Evolutionary conservation across 2,888 invertebrate species (phyloP), one percentile per base, ranked within the genome.

Genomic region (Craniophora ligustri): DNA sequence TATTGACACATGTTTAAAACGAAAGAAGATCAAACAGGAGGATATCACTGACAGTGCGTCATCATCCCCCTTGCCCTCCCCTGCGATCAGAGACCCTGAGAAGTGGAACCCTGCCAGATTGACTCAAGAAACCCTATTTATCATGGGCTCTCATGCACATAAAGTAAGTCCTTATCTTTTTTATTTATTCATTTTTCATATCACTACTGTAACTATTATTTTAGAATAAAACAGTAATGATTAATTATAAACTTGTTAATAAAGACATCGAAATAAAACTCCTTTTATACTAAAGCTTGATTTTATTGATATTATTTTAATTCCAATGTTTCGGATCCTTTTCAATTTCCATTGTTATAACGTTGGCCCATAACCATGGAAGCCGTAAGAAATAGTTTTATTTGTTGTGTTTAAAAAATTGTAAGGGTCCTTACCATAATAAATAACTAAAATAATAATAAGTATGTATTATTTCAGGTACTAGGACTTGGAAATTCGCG

Each of bases 61-160:
- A 0, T 85, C 88, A 1, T 91, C 91, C 0, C 91, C 91, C 0
- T 60, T 88, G 2, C 85, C 88, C 0, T 85, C 93, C 16, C 94
- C 94, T 13, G 86, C 94, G n/a, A 67, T 94, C 2, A 94, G 95
- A 69, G 95, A 94, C 34, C 91, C 92, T 0, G 94, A 95, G 34
- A 95, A 96, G 87, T 97, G 97, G 97, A 96, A 97, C 78, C 95
- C 97, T 0, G 94, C 94, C 0, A 89, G 97, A 67, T 93, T 97
- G 19, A 95, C 93, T n/a, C 89, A 94, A 44, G 95, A 96, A n/a
- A 96, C 96, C 0, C 81, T 95, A 39, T 97, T 97, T 82, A 96
- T 97, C 39, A 96, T 97, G 96, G 97, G 97, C 18, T 96, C 97
- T 56, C 95, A 95, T 84, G 95, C 95, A 31, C 95, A 95, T 79